phyloP scores from a whole-genome alignment of 2,888 invertebrate genomes.

The Lumbricus terrestris region DNA sequence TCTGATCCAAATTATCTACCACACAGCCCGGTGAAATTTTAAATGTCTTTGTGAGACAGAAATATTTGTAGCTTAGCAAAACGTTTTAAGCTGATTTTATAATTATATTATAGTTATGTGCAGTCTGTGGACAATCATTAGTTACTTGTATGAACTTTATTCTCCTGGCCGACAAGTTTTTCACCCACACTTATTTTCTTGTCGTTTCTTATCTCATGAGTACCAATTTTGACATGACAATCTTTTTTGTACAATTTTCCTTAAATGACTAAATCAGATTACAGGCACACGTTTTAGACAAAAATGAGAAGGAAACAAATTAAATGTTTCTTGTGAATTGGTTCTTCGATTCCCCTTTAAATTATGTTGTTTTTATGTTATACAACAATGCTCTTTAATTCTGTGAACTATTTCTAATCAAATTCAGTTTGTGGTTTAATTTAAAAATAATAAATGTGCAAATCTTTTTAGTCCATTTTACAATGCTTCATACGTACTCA shows the following conservation, averaged over 20 bases:
- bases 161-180: not conserved
- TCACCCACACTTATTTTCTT: not conserved
- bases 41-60: not conserved
- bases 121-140: not conserved
- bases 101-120: not conserved
- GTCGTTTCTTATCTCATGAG: not conserved
- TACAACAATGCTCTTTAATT: not conserved
- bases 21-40: not conserved
- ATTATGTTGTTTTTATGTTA: not conserved
- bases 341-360: not conserved
- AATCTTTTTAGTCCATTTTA: not conserved
- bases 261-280: not conserved
- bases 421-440: not conserved
- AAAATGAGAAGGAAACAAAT: too few relatives aligned
- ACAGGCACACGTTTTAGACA: not conserved
- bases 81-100: not conserved
- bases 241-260: not conserved
- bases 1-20: not conserved
- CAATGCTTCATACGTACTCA: not conserved
- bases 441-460: not conserved
- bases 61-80: not conserved
- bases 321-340: too few relatives aligned
- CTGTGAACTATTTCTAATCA: not conserved
- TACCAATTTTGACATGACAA: not conserved
- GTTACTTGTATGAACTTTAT: not conserved